Evolutionary conservation across 1,140 invertebrate genomes (phyloP), one percentile per base, ranked within the genome.

Genomic region (Listronotus bonariensis): DNA sequence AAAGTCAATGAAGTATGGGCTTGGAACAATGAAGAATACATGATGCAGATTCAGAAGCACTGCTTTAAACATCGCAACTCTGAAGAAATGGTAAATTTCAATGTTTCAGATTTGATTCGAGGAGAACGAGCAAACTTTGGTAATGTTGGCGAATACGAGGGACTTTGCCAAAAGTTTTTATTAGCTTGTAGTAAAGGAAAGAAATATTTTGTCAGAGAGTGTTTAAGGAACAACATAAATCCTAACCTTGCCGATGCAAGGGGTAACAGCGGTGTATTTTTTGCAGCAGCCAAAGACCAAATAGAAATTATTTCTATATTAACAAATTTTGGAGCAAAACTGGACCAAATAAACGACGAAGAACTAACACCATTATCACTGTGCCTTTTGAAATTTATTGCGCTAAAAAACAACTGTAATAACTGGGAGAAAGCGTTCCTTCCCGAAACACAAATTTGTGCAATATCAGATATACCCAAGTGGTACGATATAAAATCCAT

Each of bases 181-280:
- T 17, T 49, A 20, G 51, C 64, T 20, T 74, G 71, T 56, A 46
- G 34, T 26, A 46, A 78, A 49, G 81, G 80, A 14, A 62, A 79
- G 34, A 71, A 76, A 10, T 14, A 67, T 4, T 72, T 74, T 48
- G 76, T 81, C 12, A 71, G 76, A 0, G 63, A 78, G 61, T 73
- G 81, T 10, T 65, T 82, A n/a, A 79, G 75, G 57, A 71, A 76
- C 12, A 52, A 68, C 15, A 71, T 84, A n/a, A 64, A 81, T 72
- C 78, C 80, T 1, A 75, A 82, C 68, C 15, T 84, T 7, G 61
- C 76, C 7, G 83, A 84, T 69, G 54, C 70, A 10, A 74, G 74
- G 68, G 83, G 83, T 14, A 84, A 84, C 69, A 76, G 77, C 26
- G 77, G 79, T 17, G 8, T 83, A 15, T 81, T 83, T 72, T 83